Base-by-base conservation (phyloP, 1,140 invertebrate species). In the Ceratosolen solmsi region DNA sequence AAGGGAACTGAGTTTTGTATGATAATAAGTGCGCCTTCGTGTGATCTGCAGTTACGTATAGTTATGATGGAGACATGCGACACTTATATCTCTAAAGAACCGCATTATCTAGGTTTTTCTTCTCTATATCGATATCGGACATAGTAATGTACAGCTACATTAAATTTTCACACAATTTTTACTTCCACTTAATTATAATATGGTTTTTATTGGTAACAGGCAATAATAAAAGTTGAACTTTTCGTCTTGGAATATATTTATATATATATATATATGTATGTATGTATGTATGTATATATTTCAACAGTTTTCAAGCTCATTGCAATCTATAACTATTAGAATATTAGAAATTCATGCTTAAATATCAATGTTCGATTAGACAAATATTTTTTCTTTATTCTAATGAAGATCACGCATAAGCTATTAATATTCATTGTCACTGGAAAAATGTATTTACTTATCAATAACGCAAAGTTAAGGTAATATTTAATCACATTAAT, bases 11-110 rank as follows among this genome's bases (percentile, higher is more conserved):
- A 30, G 65, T 13, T 33, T 75, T 89, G 88, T 89, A 89, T 90
- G 88, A 86, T 89, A 90, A 90, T 90, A 86, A 90, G 86, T 82
- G 82, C 75, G 86, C n/a, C 73, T n/a, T 84, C 85, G 83, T 87
- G 83, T 86, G 85, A 88, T 89, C 87, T 79, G 73, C 82, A 82
- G 38, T 49, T 88, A 87, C 85, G 86, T 87, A 84, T 86, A 71
- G 80, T 87, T 86, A 86, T 38, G 84, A 85, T 85, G 83, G 49
- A 27, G 33, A 25, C 51, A 36, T 27, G 36, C 46, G 82, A 25
- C 60, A 46, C 71, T 5, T 15, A 70, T 20, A 54, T 36, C 79
- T 58, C 20, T n/a, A 36, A 68, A 70, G 36, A 20, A 41, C 56
- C 54, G 70, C 0, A 73, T 46, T 46, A 46, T 71, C 27, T 8